Evolutionary conservation across 2,113 vertebrate species (phyloP).

Genomic region (Trematomus loennbergii): DNA sequence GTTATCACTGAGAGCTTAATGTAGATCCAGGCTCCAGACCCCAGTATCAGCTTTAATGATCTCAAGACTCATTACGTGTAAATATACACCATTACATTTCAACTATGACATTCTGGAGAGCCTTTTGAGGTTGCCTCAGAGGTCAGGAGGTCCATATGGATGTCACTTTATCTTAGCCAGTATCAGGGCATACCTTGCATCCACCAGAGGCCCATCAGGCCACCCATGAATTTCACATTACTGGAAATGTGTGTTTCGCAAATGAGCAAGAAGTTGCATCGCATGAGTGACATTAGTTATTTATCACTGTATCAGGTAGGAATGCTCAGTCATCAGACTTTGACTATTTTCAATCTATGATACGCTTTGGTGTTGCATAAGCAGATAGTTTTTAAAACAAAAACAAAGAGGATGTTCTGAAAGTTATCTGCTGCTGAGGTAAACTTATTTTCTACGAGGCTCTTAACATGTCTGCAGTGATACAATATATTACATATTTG

Average conservation of each 20-base stretch:
- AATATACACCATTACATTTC: slow-evolving; percentile 42
- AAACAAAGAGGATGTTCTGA: background rate
- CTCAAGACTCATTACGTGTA: slow-evolving; percentile 50
- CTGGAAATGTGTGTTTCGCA: background rate
- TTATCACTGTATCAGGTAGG: slow-evolving; percentile 22
- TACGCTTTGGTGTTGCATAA: background rate
- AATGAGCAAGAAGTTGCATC: slow-evolving; percentile 1
- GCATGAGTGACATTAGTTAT: slow-evolving; percentile 24
- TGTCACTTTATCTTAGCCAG: slow-evolving; percentile 36
- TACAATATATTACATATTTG: background rate
- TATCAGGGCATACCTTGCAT: slow-evolving; percentile 64
- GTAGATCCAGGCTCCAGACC: slow-evolving; percentile 9
- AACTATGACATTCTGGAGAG: slow-evolving; percentile 26
- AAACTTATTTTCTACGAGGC: background rate
- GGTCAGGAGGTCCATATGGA: slow-evolving; percentile 30
- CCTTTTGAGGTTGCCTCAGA: slow-evolving; percentile 17
- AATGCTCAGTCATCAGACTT: slow-evolving; percentile 10
- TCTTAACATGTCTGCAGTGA: background rate
- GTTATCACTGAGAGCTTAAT: slow-evolving; percentile 12
- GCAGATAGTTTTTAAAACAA: background rate
- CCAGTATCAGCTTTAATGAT: slow-evolving; percentile 30
- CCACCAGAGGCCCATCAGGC: slow-evolving; percentile 43
- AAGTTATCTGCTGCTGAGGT: background rate
- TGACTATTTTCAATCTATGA: slow-evolving; percentile 29
- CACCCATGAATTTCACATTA: slow-evolving; percentile 49